Conservation (phyloP, 2,888 invertebrate species). For the Drosophila anomalipes region DNA sequence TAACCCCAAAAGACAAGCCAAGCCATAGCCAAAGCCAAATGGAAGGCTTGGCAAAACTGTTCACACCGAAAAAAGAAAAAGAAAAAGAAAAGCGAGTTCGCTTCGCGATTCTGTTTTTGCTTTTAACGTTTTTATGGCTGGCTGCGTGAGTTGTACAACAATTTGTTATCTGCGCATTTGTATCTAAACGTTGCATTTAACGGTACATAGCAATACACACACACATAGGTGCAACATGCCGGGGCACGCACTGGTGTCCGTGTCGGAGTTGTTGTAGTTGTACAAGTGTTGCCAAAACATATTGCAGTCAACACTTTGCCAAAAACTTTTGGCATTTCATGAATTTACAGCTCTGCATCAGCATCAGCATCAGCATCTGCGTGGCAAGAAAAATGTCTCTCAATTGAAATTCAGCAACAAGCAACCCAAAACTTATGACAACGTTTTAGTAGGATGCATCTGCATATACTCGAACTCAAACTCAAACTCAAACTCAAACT, state of each 20-base stretch:
- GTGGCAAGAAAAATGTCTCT: conserved; percentile 38
- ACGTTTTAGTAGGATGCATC: conserved; percentile 28
- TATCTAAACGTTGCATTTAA: conserved; percentile 80
- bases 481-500: not conserved
- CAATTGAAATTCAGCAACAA: conserved; percentile 48
- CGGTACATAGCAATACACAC: conserved; percentile 58
- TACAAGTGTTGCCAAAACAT: conserved; percentile 76
- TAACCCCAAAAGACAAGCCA: conserved; percentile 31
- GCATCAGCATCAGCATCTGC: conserved; percentile 3
- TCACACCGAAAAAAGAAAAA: conserved; percentile 45
- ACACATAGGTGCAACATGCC: conserved; percentile 31
- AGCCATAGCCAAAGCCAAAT: conserved; percentile 14
- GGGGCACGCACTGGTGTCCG: conserved; percentile 61
- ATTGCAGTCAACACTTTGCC: conserved; percentile 68
- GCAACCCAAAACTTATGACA: conserved; percentile 50
- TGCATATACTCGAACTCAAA: conserved; percentile 18
- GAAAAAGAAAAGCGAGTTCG: conserved; percentile 46
- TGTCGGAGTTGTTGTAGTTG: conserved; percentile 24
- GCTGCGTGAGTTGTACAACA: conserved; percentile 64
- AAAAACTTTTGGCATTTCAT: conserved; percentile 57
- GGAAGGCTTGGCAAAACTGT: conserved; percentile 66
- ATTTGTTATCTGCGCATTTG: conserved; percentile 78
- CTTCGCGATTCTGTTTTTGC: conserved; percentile 23
- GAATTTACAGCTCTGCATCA: conserved; percentile 34
- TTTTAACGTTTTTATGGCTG: conserved; percentile 40